Conservation (phyloP, 2,888 invertebrate species). For the Petrolisthes cinctipes region DNA sequence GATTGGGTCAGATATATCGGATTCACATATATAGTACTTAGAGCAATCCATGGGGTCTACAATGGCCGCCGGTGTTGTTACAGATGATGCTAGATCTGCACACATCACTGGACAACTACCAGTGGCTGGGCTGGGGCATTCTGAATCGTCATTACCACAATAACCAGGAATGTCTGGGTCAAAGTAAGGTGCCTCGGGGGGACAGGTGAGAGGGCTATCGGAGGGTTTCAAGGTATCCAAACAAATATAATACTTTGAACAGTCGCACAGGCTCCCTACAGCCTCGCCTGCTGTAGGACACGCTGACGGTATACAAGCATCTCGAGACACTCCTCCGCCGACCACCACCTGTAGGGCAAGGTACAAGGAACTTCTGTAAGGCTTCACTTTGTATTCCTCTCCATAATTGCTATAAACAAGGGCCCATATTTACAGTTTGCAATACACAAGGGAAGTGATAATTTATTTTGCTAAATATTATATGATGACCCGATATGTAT, state of each 20-base stretch:
- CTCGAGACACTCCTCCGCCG: too few relatives aligned
- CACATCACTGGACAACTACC: too few relatives aligned
- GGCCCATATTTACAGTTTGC: too few relatives aligned
- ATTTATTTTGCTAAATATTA: too few relatives aligned
- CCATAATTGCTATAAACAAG: too few relatives aligned
- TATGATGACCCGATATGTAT: too few relatives aligned
- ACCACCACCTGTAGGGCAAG: too few relatives aligned
- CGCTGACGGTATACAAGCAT: too few relatives aligned
- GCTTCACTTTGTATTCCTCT: too few relatives aligned
- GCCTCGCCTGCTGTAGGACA: neutral
- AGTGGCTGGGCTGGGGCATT: neutral
- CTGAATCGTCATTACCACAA: neutral
- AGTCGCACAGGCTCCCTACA: neutral
- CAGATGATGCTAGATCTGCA: neutral
- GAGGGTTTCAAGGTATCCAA: neutral
- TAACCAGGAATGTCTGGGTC: neutral
- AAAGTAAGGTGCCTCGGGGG: neutral
- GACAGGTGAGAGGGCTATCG: neutral
- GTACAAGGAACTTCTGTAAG: too few relatives aligned
- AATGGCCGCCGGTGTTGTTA: neutral
- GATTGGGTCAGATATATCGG: neutral
- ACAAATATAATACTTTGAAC: neutral
- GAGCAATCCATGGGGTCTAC: neutral
- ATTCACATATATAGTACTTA: neutral
- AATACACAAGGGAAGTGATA: too few relatives aligned